Percentiles rank a stretch among this genome's conserved stretches.
Conservation (phyloP, 1,140 invertebrate genomes). For the Conus ventricosus region DNA sequence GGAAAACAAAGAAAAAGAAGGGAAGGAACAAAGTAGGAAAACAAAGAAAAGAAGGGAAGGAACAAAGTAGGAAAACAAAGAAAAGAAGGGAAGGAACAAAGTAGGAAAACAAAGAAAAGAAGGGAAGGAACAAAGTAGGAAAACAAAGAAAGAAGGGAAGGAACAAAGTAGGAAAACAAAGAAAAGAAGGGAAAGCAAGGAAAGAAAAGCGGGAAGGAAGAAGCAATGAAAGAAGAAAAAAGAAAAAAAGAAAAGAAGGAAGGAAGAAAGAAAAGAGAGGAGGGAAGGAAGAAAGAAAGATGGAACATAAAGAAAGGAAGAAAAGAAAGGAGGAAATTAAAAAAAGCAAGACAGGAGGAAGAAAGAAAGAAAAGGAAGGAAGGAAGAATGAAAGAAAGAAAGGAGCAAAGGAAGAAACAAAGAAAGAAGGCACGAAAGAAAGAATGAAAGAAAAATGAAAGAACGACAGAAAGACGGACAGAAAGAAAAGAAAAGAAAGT, state of each 20-base stretch:
- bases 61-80: not conserved
- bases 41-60: not conserved
- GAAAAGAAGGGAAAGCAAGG: too few species aligned
- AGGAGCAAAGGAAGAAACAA: not conserved
- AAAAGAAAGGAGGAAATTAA: not conserved
- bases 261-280: conserved; percentile 8
- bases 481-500: conserved; percentile 6
- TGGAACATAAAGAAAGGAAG: not conserved
- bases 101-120: too few species aligned
- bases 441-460: not conserved
- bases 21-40: not conserved
- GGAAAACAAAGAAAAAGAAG: not conserved
- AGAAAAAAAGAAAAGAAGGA: not conserved
- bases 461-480: not conserved
- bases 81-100: not conserved
- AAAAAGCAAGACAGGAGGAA: not conserved
- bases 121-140: conserved; percentile 2
- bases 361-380: not conserved
- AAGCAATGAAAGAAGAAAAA: too few species aligned
- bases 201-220: too few species aligned
- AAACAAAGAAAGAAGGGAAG: too few species aligned
- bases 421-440: not conserved
- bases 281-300: not conserved
- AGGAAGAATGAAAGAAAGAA: not conserved
- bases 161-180: too few species aligned